Base-by-base conservation (phyloP, 2,113 vertebrate genomes). In the Salminus brasiliensis region DNA sequence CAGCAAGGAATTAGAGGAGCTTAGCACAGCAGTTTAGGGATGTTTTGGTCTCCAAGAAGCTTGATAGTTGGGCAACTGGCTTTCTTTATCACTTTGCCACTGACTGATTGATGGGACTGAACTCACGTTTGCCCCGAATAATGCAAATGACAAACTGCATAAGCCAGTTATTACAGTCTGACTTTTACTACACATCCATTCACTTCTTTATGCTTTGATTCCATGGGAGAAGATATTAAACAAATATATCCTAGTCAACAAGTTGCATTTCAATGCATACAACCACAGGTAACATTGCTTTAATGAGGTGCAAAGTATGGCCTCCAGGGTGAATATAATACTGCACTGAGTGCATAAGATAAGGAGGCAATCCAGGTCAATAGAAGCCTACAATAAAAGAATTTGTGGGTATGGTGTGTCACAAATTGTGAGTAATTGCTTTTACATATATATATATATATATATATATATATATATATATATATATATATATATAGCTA, bases 71-170 rank as follows among this genome's bases (percentile, higher is more conserved):
- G 65, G 21, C 55, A 39, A 12, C 52, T n/a, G 23, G 30, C 27
- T 68, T 81, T 23, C 59, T 77, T 71, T 81, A 57, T 74, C 49
- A 59, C 77, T 67, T 78, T 30, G 36, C 62, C 23, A 12, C 67
- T 81, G 70, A 78, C 71, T 80, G 75, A 85, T 74, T 81, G 81
- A 83, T 83, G 55, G 67, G 68, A 67, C 81, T 85, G 59, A 81
- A 72, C 74, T 55, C 68, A 62, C 2, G 27, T 76, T 85, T 68
- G 57, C 57, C 47, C 65, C 71, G 49, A 81, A 49, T 57, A 36
- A 83, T 81, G 79, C 70, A 83, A 77, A 85, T 72, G 74, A 83
- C 81, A 83, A 67, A 70, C 29, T 49, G 7, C 69, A 78, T 85
- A 80, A 83, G 67, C 45, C 63, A 36, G n/a, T 74, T 80, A 81